These are phyloP conservation scores for Smittia sp. DNA, from an alignment of 2,888 invertebrate species.

Conservation along the genomic window DNA sequence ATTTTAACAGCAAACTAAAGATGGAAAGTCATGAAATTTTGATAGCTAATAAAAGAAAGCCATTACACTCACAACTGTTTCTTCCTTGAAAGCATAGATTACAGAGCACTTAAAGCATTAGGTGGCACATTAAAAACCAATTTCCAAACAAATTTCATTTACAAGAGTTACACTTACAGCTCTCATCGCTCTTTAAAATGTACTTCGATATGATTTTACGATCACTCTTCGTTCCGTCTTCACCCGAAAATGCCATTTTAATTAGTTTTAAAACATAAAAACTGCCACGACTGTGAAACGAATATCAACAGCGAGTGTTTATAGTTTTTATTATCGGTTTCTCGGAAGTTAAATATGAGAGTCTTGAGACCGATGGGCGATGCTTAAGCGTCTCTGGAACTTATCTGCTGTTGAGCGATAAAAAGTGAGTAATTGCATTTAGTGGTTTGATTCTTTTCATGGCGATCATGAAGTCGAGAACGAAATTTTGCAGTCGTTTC, in stretches of 20 bases:
- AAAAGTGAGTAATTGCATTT: background rate
- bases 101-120: conserved; percentile 24
- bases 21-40: conserved; percentile 12
- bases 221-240: background rate
- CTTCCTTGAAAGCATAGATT: conserved; percentile 10
- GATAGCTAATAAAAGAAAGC: conserved; percentile 2
- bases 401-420: background rate
- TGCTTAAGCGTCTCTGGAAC: background rate
- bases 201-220: background rate
- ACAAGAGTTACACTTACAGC: background rate
- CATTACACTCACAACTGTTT: background rate
- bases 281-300: conserved; percentile 16
- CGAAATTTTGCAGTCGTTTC: no score
- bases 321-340: background rate
- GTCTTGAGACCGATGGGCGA: background rate
- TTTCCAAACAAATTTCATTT: conserved; percentile 27
- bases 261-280: conserved; percentile 30
- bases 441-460: background rate
- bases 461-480: no score
- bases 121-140: conserved; percentile 32
- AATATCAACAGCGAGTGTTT: conserved; percentile 14
- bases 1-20: background rate
- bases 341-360: background rate
- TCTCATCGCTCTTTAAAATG: background rate
- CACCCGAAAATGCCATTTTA: conserved; percentile 20